Percentiles rank a stretch among this genome's conserved stretches.
Evolutionary conservation across 2,797 vertebrate genomes (phyloP).

Genomic region (Paratrypauchen microcephalus): DNA sequence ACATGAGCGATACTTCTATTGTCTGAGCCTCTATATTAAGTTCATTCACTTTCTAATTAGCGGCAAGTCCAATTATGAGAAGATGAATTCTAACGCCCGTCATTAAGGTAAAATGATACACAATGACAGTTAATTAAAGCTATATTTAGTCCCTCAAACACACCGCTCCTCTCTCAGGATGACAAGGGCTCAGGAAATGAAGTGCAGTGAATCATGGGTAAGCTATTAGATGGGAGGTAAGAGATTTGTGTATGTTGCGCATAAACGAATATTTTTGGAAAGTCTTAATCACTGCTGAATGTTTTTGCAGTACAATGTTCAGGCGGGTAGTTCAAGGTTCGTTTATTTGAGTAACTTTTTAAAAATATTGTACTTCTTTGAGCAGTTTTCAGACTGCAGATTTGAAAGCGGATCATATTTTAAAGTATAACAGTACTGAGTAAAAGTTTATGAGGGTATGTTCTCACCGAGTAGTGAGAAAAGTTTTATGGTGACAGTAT

Average conservation of each 20-base stretch:
- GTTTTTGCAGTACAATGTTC: too few relatives aligned
- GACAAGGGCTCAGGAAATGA: neutral
- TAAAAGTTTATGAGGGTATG: too few relatives aligned
- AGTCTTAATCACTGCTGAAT: too few relatives aligned
- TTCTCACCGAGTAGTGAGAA: neutral
- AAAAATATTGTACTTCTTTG: too few relatives aligned
- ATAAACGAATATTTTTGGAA: too few relatives aligned
- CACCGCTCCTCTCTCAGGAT: neutral
- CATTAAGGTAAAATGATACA: constrained; percentile 7
- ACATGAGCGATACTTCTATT: constrained; percentile 18
- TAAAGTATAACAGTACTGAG: too few relatives aligned
- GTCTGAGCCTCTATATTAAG: neutral
- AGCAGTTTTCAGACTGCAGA: too few relatives aligned
- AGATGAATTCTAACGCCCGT: constrained; percentile 20
- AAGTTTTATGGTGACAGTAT: neutral
- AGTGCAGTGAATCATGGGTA: neutral
- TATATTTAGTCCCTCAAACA: constrained; percentile 7
- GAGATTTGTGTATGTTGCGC: neutral
- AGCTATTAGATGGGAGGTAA: neutral
- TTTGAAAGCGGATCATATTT: too few relatives aligned
- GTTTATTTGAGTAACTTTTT: too few relatives aligned
- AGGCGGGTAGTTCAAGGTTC: too few relatives aligned
- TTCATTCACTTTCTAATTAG: neutral
- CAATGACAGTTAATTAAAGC: constrained; percentile 22
- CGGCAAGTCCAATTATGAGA: constrained; percentile 35